These are phyloP conservation scores for Pterocles burchelli DNA, from an alignment of 2,113 vertebrate species.

Conservation along the genomic window DNA sequence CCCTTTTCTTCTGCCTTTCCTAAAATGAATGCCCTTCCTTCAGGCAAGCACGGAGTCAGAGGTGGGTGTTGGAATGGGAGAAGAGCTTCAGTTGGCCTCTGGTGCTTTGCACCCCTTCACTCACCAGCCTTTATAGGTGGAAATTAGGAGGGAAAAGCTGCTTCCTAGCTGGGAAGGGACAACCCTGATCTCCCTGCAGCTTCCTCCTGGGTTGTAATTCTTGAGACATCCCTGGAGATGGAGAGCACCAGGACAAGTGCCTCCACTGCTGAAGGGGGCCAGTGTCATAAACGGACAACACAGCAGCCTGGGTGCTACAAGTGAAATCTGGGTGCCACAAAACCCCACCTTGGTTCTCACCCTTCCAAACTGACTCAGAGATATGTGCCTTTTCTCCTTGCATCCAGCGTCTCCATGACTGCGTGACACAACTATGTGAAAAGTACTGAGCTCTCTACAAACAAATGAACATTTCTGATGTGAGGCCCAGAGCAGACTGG, in stretches of 20 bases:
- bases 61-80: neutral
- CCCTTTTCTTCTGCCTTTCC: neutral
- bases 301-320: neutral
- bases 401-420: conserved; percentile 88
- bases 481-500: conserved; percentile 89
- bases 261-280: neutral
- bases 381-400: neutral
- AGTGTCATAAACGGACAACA: neutral
- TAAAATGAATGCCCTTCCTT: neutral
- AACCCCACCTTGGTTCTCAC: neutral
- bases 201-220: neutral
- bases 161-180: neutral
- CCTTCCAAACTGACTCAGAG: neutral
- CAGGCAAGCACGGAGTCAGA: neutral
- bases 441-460: conserved; percentile 91
- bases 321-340: neutral
- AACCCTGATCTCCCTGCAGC: neutral
- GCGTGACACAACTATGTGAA: conserved; percentile 86
- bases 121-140: neutral
- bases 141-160: neutral
- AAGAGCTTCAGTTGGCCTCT: neutral
- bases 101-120: neutral
- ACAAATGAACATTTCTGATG: conserved; percentile 75
- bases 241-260: neutral
- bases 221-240: neutral